Evolutionary conservation across 2,113 vertebrate species (phyloP).

Genomic region (Chunga burmeisteri): DNA sequence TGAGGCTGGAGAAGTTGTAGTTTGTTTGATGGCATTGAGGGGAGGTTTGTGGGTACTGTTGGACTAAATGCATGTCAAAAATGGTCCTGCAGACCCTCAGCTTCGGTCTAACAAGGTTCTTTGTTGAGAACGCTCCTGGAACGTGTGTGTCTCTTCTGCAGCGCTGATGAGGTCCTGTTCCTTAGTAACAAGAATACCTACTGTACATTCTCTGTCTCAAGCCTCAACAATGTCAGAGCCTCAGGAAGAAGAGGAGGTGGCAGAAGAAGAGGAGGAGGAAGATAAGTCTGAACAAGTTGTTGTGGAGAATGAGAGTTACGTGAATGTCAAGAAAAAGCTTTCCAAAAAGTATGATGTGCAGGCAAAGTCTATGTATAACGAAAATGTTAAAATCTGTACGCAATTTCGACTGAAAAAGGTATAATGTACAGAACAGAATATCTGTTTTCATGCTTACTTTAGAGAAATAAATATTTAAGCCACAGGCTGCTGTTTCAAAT

Average conservation of each 20-base stretch:
- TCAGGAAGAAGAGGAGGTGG: slow-evolving; percentile 61
- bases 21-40: not conserved
- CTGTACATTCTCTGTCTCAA: slow-evolving; percentile 11
- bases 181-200: not conserved
- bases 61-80: not conserved
- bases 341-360: slow-evolving; percentile 76
- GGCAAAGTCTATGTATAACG: slow-evolving; percentile 74
- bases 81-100: not conserved
- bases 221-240: slow-evolving; percentile 49
- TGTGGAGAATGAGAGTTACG: slow-evolving; percentile 88
- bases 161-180: not conserved
- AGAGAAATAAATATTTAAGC: not conserved
- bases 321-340: slow-evolving; percentile 87
- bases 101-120: not conserved
- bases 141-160: not conserved
- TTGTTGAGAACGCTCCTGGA: not conserved
- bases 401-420: slow-evolving; percentile 88
- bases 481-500: not conserved
- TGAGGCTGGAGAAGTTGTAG: not conserved
- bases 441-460: not conserved
- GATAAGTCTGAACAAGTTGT: slow-evolving; percentile 70
- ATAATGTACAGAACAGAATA: not conserved
- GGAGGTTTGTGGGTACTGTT: not conserved
- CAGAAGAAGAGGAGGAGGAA: slow-evolving; percentile 71
- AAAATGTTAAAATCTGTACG: slow-evolving; percentile 86